Base-by-base conservation (phyloP, 2,888 invertebrate species). In the Parnassius smintheus region DNA sequence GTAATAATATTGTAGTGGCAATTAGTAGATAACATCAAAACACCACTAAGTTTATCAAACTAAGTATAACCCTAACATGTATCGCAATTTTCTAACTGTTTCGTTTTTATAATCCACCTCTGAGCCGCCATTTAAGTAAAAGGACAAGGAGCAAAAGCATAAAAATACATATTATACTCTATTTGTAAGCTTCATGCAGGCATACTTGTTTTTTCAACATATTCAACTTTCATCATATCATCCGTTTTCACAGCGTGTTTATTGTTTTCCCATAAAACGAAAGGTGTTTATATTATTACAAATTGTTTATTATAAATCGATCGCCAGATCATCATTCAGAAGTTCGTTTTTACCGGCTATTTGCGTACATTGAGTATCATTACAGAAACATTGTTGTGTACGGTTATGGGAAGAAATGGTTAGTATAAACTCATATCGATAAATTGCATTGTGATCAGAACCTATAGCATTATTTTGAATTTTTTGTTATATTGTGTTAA, bases 231-330 rank as follows among this genome's bases (percentile, higher is more conserved):
- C 46, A 50, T 51, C 61, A 42, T 45, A 25, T 59, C 55, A 62
- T 55, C 44, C 50, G 50, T 61, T 55, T 61, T 22, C n/a, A 49
- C 18, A 41, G 51, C 42, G 42, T 58, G 52, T 59, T 59, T 53
- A 59, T 63, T 63, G 59, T 59, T 46, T 59, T 59, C 45, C n/a
- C 45, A 56, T 59, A 63, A 61, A 42, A 25, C 51, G 52, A 18
- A 52, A 56, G 56, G 48, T 59, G 59, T 59, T 63, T 55, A 61
- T 55, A 11, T 41, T 55, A 18, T 48, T 59, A 51, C 52, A 64
- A 18, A 59, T 62, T 62, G 62, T 59, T 58, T 45, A 46, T 46
- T 51, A 64, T 64, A 64, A 64, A 64, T 56, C 59, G 22, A 51
- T 61, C 56, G 51, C 1, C 56, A 42, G 18, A 18, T 13, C 25